These are phyloP conservation scores for Toxotes chatareus DNA, from an alignment of 2,113 vertebrate genomes.

Conservation along the genomic window DNA sequence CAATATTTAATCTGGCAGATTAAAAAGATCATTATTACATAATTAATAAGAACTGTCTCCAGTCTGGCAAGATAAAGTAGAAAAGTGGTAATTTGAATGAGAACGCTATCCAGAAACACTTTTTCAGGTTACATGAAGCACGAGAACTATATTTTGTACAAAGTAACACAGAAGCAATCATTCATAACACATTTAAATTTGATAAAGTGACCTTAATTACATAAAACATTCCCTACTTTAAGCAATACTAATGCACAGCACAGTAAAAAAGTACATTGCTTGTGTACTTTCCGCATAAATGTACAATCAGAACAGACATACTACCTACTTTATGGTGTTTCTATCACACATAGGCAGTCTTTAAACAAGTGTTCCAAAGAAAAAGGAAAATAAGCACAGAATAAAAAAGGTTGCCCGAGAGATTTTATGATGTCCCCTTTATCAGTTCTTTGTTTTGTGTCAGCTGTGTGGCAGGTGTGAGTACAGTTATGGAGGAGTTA, in stretches of 20 bases:
- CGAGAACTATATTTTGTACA: neutral
- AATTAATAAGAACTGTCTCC: neutral
- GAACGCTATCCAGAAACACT: neutral
- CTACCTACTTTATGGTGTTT: neutral
- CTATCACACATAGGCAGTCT: neutral
- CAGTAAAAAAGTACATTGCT: neutral
- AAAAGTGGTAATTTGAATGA: neutral
- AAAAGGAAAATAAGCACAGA: too few species aligned
- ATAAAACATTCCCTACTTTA: neutral
- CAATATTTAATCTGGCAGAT: neutral
- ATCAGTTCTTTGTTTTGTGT: conserved; percentile 7
- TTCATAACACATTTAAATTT: neutral
- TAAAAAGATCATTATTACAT: too few species aligned
- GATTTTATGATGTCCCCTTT: too few species aligned
- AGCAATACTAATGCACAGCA: neutral
- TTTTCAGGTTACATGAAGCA: too few species aligned
- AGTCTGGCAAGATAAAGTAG: neutral
- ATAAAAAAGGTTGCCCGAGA: too few species aligned
- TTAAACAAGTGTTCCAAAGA: neutral
- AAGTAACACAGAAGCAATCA: neutral
- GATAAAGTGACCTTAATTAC: neutral
- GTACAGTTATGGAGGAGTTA: conserved; percentile 6
- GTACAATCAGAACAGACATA: neutral
- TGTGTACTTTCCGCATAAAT: neutral
- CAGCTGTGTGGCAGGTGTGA: neutral